Conservation (phyloP, 2,797 vertebrate genomes). For the Leuciscus waleckii region DNA sequence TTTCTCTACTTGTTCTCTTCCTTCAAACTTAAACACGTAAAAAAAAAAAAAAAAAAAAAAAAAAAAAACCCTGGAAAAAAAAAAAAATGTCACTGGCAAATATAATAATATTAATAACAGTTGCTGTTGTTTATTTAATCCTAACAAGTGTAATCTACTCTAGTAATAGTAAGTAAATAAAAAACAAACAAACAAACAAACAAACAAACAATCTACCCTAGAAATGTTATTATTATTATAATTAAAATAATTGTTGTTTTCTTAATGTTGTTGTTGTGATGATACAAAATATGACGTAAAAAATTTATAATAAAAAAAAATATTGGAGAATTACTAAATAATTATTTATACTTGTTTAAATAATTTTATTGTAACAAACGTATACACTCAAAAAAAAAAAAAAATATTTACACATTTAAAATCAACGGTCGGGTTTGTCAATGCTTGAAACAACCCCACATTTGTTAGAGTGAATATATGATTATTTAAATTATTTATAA, state of each 20-base stretch:
- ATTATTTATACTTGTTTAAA: background rate
- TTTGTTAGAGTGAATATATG: no score
- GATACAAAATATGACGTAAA: background rate
- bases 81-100: background rate
- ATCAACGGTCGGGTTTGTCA: background rate
- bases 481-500: no score
- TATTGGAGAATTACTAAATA: no score
- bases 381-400: no score
- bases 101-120: background rate
- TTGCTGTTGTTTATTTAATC: background rate
- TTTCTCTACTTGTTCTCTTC: background rate
- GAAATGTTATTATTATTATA: background rate
- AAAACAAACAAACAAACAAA: background rate
- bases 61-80: no score
- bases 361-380: no score
- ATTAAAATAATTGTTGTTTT: background rate
- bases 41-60: no score
- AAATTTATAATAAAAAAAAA: background rate
- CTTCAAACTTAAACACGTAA: background rate
- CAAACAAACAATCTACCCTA: background rate
- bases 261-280: background rate
- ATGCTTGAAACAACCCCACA: no score
- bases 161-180: no score
- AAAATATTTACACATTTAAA: no score
- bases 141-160: background rate